Evolutionary conservation across 2,888 invertebrate species (phyloP), one percentile per base, ranked within the genome.

Genomic region (Sisyra nigra): DNA sequence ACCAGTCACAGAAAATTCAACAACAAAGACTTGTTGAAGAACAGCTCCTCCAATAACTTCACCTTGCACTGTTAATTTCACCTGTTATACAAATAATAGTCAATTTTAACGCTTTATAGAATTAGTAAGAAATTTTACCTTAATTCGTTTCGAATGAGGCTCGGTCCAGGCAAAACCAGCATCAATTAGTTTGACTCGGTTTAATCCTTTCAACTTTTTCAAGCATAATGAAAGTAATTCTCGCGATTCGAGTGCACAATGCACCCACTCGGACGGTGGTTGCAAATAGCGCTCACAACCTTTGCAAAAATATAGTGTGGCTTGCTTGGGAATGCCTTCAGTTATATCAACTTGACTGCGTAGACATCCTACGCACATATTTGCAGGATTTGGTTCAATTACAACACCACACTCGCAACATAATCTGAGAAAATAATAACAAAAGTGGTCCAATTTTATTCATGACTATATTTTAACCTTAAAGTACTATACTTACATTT

Each of bases 121-220:
- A 9, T 9, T 8, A 8, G 10, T 4, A 45, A 43, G 39, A 45
- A 15, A 33, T 30, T 42, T n/a, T 47, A 92, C 84, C 70, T 96
- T 97, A 42, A 99, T 80, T 50, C 98, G 74, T 63, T 91, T 94
- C 1, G 97, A 98, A 68, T 98, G 98, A 31, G 96, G 93, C 59
- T 98, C 98, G 8, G 98, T 99, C 97, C 97, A 98, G 3, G 94
- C 76, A 67, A 98, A 98, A 1, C 84, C 81, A 33, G 98, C 98
- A 71, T 98, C 97, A 43, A 96, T 71, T 11, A 99, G 67, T 56
- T 92, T 87, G 0, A 97, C 86, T 57, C 83, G 76, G 55, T 76
- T 83, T 6, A 97, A 66, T 1, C 91, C 91, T 61, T 86, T 96
- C 17, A 99, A 62, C 57, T 83, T 87, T 59, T 94, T 93, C 41